Evolutionary conservation across 30 jellyfish, hydroid and myxozoan genomes (phyloP), one percentile per base, ranked within the genome.

Genomic region (Aurelia coerulea): DNA sequence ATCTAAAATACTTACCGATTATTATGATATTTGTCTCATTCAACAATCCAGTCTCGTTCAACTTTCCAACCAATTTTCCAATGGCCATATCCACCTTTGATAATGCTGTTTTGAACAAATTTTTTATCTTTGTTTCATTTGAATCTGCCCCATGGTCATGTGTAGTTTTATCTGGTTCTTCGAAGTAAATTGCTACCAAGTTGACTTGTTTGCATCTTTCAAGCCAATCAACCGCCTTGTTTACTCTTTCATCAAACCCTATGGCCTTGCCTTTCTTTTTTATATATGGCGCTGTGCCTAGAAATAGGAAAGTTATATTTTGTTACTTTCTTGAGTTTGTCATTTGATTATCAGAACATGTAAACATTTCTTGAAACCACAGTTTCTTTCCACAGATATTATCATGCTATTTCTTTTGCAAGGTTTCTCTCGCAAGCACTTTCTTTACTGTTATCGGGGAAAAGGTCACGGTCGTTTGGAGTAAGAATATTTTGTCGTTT

Each of bases 61-160:
- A 66, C 50, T 81, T 81, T 34, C 41, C 62, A 5, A 82, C 52
- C 68, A 91, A 46, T 3, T 73, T n/a, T 16, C 92, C 98, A 16
- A 92, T 46, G 34, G 85, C 79, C 39, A 76, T 63, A 73, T 91
- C 94, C 10, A 91, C 67, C 16, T 70, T 42, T 17, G 88, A 64
- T 46, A 91, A 42, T 8, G 98, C 95, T 16, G 87, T 59, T 35
- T 68, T 73, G 15, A 78, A 70, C 37, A 65, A 74, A 17, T 65
- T 64, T 50, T 90, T 83, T 11, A n/a, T 49, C 35, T 39, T 37
- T 13, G 79, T 76, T 13, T 67, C 19, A 32, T 72, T 75, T 1
- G 94, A 58, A 53, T 74, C 96, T 35, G 96, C 83, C 46, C 94
- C 91, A 41, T 70, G 74, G n/a, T 79, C 96, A 65, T 92, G 98